Conservation (phyloP, 2,113 vertebrate genomes). For the Chitala chitala region DNA sequence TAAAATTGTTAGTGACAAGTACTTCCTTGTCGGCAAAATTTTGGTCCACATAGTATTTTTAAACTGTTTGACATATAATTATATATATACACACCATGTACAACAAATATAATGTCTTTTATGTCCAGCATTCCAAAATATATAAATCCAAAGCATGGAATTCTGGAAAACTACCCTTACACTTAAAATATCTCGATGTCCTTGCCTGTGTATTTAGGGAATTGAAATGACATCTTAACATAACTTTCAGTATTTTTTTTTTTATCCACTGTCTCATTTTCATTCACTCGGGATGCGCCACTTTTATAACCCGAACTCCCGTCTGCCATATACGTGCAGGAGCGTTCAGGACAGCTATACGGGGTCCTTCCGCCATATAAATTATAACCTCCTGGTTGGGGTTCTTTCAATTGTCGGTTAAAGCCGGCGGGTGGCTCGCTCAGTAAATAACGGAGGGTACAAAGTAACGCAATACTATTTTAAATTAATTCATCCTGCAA, state of each 20-base stretch:
- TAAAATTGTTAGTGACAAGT: too few species aligned
- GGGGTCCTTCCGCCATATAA: constrained; percentile 51
- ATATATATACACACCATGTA: too few species aligned
- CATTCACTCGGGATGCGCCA: background rate
- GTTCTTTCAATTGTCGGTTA: constrained; percentile 49
- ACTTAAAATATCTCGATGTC: background rate
- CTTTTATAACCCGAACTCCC: background rate
- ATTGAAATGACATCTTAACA: background rate
- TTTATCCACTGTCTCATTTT: background rate
- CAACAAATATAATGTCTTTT: too few species aligned
- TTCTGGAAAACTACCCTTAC: background rate
- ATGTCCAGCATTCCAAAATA: constrained; percentile 2
- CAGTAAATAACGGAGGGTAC: constrained; percentile 55
- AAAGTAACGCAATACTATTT: constrained; percentile 17
- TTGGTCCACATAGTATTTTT: too few species aligned
- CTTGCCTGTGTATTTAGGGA: background rate
- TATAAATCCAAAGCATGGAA: background rate
- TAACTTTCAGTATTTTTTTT: background rate
- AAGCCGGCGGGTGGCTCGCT: constrained; percentile 40
- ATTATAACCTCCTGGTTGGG: constrained; percentile 28
- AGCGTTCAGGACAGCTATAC: constrained; percentile 27
- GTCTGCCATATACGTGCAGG: constrained; percentile 37
- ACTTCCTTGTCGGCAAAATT: too few species aligned
- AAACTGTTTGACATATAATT: too few species aligned
- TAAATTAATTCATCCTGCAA: constrained; percentile 26